Evolutionary conservation across 1,140 invertebrate genomes (phyloP).

Genomic region (Linepithema humile): DNA sequence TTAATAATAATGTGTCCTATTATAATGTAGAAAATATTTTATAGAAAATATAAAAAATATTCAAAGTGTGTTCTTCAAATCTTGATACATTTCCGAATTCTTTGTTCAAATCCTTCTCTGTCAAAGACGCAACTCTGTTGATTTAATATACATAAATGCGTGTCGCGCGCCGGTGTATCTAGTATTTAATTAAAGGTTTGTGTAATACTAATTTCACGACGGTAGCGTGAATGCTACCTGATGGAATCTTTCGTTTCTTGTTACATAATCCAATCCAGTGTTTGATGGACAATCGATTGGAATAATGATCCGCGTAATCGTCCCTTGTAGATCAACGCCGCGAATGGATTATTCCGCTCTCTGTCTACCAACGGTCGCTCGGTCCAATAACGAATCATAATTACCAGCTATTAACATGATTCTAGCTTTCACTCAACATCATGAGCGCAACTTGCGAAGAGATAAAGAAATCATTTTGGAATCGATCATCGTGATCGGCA

Average conservation of each 20-base stretch:
- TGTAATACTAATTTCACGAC: not conserved
- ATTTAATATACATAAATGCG: no score
- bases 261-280: conserved; percentile 38
- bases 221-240: not conserved
- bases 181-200: not conserved
- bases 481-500: not conserved
- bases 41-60: no score
- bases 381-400: conserved; percentile 9
- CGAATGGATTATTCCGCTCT: conserved; percentile 34
- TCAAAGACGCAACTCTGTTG: no score
- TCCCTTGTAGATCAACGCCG: not conserved
- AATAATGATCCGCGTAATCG: conserved; percentile 44
- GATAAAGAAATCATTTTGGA: not conserved
- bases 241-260: not conserved
- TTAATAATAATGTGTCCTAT: no score
- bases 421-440: not conserved
- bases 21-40: no score
- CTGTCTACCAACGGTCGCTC: not conserved
- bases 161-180: no score
- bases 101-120: no score
- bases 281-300: not conserved
- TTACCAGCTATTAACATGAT: conserved; percentile 7
- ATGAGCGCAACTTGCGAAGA: not conserved
- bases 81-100: no score
- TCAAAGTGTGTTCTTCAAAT: no score